Base-by-base conservation (phyloP, 2,113 vertebrate species). In the Harpagus bidentatus region DNA sequence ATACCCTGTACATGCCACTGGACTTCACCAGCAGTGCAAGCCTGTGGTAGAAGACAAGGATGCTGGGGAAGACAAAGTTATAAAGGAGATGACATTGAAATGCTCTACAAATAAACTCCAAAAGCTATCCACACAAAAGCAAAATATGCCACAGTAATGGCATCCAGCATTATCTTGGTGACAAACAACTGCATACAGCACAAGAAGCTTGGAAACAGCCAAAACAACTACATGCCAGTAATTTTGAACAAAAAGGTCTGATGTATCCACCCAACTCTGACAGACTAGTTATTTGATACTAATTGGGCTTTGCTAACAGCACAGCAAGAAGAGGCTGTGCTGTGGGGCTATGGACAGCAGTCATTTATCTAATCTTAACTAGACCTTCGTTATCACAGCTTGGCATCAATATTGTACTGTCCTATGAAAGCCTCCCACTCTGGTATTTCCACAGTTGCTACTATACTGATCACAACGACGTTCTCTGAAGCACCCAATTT, bases 241-340 rank as follows among this genome's bases (percentile, higher is more conserved):
- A 77, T 82, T 91, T 0, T 62, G 58, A 90, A 93, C 89, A 90
- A 92, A 96, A 79, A 93, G 58, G 53, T 62, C 73, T 77, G 71
- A 55, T 23, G 38, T 18, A 55, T 25, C 78, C 78, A 82, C 62
- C 62, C 83, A 76, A 38, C 81, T 91, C 56, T 84, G 48, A 79
- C 80, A 89, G 40, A 74, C 43, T 25, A 80, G 76, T 53, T 84
- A 94, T 81, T 82, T 42, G 88, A 90, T 79, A 47, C 58, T 95
- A 89, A 95, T 77, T 91, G 89, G 89, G 81, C 53, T 89, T 78
- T 80, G 81, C 42, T 87, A 91, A 91, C 25, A 80, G 53, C 42
- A n/a, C 1, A 6, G 73, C 48, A 88, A 82, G 76, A 89, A 59
- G 40, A 53, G 47, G 58, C 56, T 80, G 50, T 28, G 34, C 58